Percentiles rank a stretch among this genome's conserved stretches.
phyloP scores from a whole-genome alignment of 2,797 vertebrate genomes.

The Gephyroberyx darwinii region DNA sequence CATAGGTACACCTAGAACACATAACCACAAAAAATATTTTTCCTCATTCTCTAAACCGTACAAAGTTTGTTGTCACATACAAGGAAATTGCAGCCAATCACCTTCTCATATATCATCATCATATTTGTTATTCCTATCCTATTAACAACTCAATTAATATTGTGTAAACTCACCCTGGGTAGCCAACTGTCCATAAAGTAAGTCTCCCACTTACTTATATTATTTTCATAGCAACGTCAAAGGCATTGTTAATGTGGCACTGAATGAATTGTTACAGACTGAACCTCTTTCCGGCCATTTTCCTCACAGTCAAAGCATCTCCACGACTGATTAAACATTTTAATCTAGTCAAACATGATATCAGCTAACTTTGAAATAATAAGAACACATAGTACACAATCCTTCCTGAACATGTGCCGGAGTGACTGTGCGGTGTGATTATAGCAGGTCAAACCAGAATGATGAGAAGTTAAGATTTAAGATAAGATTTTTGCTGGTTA shows the following conservation, averaged over 20 bases:
- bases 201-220: too few relatives aligned
- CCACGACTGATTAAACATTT: background rate
- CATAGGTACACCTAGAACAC: too few relatives aligned
- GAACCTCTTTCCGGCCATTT: too few relatives aligned
- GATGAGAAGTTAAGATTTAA: background rate
- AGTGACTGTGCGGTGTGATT: background rate
- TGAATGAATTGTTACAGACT: background rate
- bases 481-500: background rate
- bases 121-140: too few relatives aligned
- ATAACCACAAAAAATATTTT: too few relatives aligned
- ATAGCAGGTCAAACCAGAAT: constrained; percentile 40
- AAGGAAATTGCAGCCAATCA: too few relatives aligned
- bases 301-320: background rate
- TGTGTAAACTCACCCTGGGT: too few relatives aligned
- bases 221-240: too few relatives aligned
- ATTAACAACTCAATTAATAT: too few relatives aligned
- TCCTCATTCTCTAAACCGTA: background rate
- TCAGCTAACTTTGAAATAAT: background rate
- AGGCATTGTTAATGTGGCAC: background rate
- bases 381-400: background rate
- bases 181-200: too few relatives aligned
- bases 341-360: background rate
- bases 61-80: too few relatives aligned
- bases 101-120: too few relatives aligned
- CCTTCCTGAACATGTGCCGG: background rate